These are phyloP conservation scores for Folsomia manolachei DNA, from an alignment of 2,888 invertebrate species.

Conservation along the genomic window DNA sequence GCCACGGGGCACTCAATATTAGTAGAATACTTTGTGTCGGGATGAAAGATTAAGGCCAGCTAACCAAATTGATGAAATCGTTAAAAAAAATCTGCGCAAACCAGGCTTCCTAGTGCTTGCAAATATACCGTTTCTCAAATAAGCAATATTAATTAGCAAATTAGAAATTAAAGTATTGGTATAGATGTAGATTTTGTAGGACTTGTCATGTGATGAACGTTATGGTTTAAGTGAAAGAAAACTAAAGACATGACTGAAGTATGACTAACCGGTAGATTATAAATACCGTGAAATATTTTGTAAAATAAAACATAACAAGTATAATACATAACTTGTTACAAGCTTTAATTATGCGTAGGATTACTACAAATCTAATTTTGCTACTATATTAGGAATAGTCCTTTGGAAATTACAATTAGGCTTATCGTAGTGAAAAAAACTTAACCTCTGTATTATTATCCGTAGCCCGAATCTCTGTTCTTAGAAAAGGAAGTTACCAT, in stretches of 20 bases:
- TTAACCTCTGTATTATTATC: too few species aligned
- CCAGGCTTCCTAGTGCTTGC: not conserved
- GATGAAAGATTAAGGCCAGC: too few species aligned
- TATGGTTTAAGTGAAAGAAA: not conserved
- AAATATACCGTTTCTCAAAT: not conserved
- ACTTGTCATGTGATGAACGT: not conserved
- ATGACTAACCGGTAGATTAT: too few species aligned
- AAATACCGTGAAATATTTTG: not conserved
- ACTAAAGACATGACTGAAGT: too few species aligned
- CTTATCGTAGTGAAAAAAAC: too few species aligned
- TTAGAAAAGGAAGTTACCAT: too few species aligned
- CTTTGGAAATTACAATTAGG: too few species aligned
- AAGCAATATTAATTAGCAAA: not conserved
- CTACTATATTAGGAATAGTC: not conserved
- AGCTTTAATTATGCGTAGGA: slow-evolving; percentile 11
- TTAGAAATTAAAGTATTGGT: not conserved
- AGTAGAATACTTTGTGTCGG: too few species aligned
- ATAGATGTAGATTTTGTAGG: not conserved
- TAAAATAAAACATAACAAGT: slow-evolving; percentile 1
- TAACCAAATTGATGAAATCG: too few species aligned
- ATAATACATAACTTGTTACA: too few species aligned
- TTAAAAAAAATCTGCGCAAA: not conserved
- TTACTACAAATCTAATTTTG: not conserved
- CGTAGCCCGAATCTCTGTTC: not conserved
- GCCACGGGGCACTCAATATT: too few species aligned